Percentiles rank a stretch among this genome's conserved stretches.
Evolutionary conservation across 2,888 invertebrate species (phyloP).

Genomic region (Odontomyia ornata): DNA sequence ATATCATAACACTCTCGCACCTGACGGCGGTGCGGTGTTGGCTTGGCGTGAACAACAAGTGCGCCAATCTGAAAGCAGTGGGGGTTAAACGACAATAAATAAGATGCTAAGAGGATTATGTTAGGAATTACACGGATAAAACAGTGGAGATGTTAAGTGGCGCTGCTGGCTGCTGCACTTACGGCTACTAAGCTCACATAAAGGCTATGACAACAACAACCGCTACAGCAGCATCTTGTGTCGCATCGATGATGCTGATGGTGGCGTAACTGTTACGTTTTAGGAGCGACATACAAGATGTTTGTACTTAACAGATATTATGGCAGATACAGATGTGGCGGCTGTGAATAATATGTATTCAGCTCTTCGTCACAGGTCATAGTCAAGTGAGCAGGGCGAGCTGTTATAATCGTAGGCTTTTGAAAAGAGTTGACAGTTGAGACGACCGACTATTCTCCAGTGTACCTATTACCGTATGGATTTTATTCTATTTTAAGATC

Average conservation of each 20-base stretch:
- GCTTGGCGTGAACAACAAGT: slow-evolving; percentile 23
- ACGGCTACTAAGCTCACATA: background rate
- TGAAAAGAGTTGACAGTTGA: background rate
- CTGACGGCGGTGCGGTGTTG: background rate
- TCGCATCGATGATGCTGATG: background rate
- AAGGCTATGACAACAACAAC: background rate
- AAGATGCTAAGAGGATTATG: slow-evolving; percentile 38
- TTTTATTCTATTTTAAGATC: slow-evolving; percentile 1
- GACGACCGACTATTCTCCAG: background rate
- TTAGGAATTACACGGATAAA: slow-evolving; percentile 32
- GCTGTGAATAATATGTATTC: background rate
- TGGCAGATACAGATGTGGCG: background rate
- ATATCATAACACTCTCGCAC: slow-evolving; percentile 27
- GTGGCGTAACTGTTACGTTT: slow-evolving; percentile 24
- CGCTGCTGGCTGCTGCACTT: background rate
- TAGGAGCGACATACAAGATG: background rate
- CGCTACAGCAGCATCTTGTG: background rate
- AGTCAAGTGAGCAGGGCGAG: slow-evolving; percentile 13
- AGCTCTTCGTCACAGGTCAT: slow-evolving; percentile 21
- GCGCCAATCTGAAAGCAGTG: slow-evolving; percentile 11
- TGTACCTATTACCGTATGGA: background rate
- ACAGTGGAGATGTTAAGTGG: slow-evolving; percentile 7
- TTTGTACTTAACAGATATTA: background rate
- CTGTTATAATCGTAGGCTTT: slow-evolving; percentile 20
- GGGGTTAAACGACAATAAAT: slow-evolving; percentile 37